Evolutionary conservation across 2,113 vertebrate species (phyloP), one percentile per base, ranked within the genome.

Genomic region (Orthonyx spaldingii): DNA sequence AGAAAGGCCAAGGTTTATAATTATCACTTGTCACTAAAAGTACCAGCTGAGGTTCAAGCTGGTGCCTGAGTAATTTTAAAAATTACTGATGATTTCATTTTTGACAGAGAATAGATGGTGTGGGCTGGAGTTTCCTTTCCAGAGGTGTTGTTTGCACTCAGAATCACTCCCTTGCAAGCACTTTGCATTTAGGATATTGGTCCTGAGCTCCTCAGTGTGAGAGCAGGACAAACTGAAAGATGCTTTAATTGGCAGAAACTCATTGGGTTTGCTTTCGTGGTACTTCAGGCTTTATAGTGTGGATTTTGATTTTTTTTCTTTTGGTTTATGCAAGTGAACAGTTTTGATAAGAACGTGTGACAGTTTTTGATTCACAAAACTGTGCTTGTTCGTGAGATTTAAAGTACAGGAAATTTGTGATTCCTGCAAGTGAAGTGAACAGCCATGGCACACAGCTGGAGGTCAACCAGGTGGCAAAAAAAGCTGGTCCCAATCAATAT

Each of bases 31-130:
- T 87, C 65, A 61, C 60, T 41, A 14, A n/a, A 90, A 86, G 70
- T 41, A 76, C 60, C 95, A 87, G 61, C 84, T 95, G 94, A 72
- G 78, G n/a, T 56, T 50, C 63, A 35, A 63, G 72, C 81, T 77
- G 22, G 83, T 91, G 57, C 27, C 26, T 71, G 46, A 32, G 23
- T n/a, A 12, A 42, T 92, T 88, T 84, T 79, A 10, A 3, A 28
- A 59, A 63, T 76, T 84, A 33, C 64, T 47, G 59, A 50, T 83
- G 44, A 20, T 68, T 90, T 70, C 30, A 37, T n/a, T 19, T 80
- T 55, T 21, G 6, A 28, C 4, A 63, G 80, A 87, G 70, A 72
- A 28, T 65, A 46, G 70, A 50, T 42, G 22, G 16, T 3, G 8
- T 22, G 13, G 23, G 26, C 27, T 57, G 81, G 46, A 64, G 52